These are phyloP conservation scores for Strigamia crassipes DNA, from an alignment of 2,888 invertebrate genomes.

Conservation along the genomic window DNA sequence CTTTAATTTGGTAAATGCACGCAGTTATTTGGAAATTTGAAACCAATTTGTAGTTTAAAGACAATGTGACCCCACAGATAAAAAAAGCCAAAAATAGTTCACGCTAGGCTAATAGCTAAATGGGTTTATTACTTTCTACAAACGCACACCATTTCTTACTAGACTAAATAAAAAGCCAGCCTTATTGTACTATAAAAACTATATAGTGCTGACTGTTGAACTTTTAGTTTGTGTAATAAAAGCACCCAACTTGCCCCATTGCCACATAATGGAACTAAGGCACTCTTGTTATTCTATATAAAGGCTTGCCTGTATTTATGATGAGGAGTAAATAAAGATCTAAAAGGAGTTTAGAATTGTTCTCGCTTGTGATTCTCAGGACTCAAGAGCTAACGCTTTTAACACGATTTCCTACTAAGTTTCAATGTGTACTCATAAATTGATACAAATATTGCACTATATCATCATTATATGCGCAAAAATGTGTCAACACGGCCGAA, in stretches of 20 bases:
- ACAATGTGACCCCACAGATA: no score
- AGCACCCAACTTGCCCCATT: constrained; percentile 15
- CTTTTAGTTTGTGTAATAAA: constrained; percentile 15
- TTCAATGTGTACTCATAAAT: not conserved
- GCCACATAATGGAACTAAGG: constrained; percentile 10
- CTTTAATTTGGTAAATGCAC: no score
- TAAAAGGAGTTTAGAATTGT: not conserved
- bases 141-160: not conserved
- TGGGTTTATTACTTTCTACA: not conserved
- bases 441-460: not conserved
- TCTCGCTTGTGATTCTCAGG: not conserved
- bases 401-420: not conserved
- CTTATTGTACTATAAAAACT: constrained; percentile 13
- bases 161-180: not conserved
- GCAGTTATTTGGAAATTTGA: no score
- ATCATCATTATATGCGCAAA: no score
- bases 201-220: constrained; percentile 17
- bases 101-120: not conserved
- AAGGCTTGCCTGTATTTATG: not conserved
- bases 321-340: constrained; percentile 16
- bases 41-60: no score
- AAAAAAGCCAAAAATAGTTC: no score
- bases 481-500: no score
- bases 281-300: constrained; percentile 4
- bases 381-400: not conserved